Percentiles rank a stretch among this genome's conserved stretches.
These are phyloP conservation scores for Panurus biarmicus DNA, from an alignment of 2,113 vertebrate genomes.

Conservation along the genomic window DNA sequence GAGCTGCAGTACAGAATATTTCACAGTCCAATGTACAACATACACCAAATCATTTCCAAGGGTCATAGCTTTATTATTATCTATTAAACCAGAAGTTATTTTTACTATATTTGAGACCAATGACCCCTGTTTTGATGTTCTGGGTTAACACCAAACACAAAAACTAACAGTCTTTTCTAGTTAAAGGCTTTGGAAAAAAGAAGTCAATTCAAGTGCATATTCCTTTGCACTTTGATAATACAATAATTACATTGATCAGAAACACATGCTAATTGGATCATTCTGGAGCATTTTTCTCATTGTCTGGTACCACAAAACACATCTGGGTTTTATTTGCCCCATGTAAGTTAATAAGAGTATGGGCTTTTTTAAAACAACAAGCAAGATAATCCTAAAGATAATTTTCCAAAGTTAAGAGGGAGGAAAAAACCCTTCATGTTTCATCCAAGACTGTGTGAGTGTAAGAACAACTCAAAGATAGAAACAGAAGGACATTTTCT, in stretches of 20 bases:
- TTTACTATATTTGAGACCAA: not conserved
- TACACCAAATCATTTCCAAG: not conserved
- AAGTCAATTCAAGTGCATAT: slow-evolving; percentile 3
- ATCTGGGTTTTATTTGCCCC: slow-evolving; percentile 70
- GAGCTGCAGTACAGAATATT: not conserved
- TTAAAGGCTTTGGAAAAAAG: slow-evolving; percentile 28
- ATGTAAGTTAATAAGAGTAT: slow-evolving; percentile 61
- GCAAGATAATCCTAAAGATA: slow-evolving; percentile 49
- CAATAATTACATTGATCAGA: slow-evolving; percentile 63
- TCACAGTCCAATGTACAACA: not conserved
- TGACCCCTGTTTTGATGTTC: not conserved
- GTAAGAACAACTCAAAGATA: not conserved
- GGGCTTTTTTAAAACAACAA: slow-evolving; percentile 47
- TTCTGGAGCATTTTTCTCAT: slow-evolving; percentile 58
- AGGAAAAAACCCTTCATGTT: not conserved
- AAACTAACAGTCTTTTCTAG: not conserved
- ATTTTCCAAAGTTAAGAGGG: slow-evolving; percentile 41
- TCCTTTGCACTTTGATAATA: slow-evolving; percentile 56
- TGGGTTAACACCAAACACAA: not conserved
- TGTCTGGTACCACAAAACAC: slow-evolving; percentile 45
- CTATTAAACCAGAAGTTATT: not conserved
- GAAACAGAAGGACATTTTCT: not conserved
- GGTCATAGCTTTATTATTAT: not conserved
- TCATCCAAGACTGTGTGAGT: not conserved
- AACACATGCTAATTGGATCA: slow-evolving; percentile 65